Conservation (phyloP, 2,113 vertebrate genomes). For the Holacanthus passer region DNA sequence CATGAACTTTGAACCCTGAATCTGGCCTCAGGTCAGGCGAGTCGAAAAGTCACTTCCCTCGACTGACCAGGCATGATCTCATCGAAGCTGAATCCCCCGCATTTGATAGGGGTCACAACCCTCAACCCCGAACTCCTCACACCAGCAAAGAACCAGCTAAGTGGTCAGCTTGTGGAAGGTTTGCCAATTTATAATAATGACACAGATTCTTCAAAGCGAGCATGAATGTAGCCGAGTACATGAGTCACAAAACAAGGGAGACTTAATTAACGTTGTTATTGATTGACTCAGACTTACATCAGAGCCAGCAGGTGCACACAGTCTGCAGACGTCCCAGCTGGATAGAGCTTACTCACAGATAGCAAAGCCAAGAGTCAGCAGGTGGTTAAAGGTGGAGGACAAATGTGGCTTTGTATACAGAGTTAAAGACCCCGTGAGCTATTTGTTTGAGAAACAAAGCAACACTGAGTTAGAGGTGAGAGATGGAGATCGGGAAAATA, state of each 20-base stretch:
- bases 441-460: conserved; percentile 73
- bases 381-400: conserved; percentile 68
- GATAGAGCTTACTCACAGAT: conserved; percentile 64
- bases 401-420: conserved; percentile 72
- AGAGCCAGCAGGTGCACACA: conserved; percentile 72
- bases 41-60: conserved; percentile 62
- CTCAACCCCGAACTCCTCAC: conserved; percentile 33
- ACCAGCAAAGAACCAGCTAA: background rate
- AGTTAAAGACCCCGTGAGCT: conserved; percentile 62
- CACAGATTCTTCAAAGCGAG: background rate
- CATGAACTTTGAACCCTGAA: conserved; percentile 67
- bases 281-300: conserved; percentile 44
- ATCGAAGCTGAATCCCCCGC: conserved; percentile 32
- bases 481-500: conserved; percentile 53
- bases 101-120: conserved; percentile 28
- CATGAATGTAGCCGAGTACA: background rate
- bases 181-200: background rate
- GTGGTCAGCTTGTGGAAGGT: background rate
- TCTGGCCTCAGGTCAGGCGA: conserved; percentile 46
- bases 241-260: conserved; percentile 27
- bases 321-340: conserved; percentile 50
- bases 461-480: conserved; percentile 32
- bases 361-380: conserved; percentile 74
- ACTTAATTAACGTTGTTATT: conserved; percentile 24
- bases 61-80: conserved; percentile 61